These are phyloP conservation scores for Rhyacichthys aspro DNA, from an alignment of 2,797 vertebrate genomes.

Conservation along the genomic window DNA sequence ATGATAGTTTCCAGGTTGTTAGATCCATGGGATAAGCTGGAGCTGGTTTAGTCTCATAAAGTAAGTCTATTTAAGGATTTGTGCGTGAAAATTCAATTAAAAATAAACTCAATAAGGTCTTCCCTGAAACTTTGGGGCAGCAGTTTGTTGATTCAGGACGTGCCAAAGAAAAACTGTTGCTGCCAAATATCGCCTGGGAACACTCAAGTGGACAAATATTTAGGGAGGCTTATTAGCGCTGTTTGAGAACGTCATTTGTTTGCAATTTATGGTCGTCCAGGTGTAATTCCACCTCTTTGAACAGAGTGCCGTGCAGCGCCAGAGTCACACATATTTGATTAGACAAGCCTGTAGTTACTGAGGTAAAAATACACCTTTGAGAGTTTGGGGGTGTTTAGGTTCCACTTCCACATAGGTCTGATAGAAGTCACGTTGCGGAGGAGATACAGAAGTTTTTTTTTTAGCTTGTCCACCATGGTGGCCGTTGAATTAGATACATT, in stretches of 20 bases:
- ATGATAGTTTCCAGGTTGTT: not conserved
- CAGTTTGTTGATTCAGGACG: slow-evolving; percentile 14
- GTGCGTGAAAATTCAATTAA: slow-evolving; percentile 26
- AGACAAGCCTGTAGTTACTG: too few relatives aligned
- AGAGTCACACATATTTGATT: not conserved
- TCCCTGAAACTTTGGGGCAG: slow-evolving; percentile 3
- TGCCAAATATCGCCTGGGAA: not conserved
- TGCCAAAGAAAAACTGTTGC: slow-evolving; percentile 1
- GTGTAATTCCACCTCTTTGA: too few relatives aligned
- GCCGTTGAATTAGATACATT: too few relatives aligned
- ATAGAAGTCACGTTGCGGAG: too few relatives aligned
- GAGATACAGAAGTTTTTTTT: too few relatives aligned
- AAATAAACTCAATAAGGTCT: slow-evolving; percentile 38
- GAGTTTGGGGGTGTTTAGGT: too few relatives aligned
- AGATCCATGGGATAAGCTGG: slow-evolving; percentile 8
- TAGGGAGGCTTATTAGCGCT: not conserved
- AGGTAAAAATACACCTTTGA: too few relatives aligned
- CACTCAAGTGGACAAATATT: not conserved
- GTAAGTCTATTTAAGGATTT: slow-evolving; percentile 28
- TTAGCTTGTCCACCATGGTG: too few relatives aligned
- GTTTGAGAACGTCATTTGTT: not conserved
- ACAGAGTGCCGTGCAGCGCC: not conserved
- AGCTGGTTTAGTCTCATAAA: slow-evolving; percentile 20
- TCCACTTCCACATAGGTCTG: too few relatives aligned
- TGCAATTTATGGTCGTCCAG: not conserved